Percentiles rank a stretch among this genome's conserved stretches.
phyloP scores from a whole-genome alignment of 2,888 invertebrate genomes.

The Ptilodon capucinus region DNA sequence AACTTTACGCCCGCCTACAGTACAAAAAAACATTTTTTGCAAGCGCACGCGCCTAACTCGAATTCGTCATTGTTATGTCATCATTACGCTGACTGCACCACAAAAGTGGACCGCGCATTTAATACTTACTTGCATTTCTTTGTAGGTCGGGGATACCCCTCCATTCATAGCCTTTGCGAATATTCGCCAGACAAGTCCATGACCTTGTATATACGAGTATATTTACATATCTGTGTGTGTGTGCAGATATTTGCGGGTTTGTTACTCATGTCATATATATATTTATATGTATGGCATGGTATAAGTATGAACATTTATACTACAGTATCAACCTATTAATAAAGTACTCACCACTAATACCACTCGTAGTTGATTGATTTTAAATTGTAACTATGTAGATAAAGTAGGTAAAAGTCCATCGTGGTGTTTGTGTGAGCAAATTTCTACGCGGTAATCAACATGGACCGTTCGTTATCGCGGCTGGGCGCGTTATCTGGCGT shows the following conservation, averaged over 20 bases:
- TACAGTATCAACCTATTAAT: too few species aligned
- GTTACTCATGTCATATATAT: background rate
- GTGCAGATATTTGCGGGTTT: constrained; percentile 15
- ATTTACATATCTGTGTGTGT: constrained; percentile 10
- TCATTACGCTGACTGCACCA: constrained; percentile 69
- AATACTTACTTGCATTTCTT: constrained; percentile 56
- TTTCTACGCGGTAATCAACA: constrained; percentile 50
- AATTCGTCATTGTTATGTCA: constrained; percentile 68
- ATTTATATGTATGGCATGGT: background rate
- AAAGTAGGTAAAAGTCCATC: constrained; percentile 34
- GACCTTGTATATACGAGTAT: constrained; percentile 38
- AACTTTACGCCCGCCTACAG: constrained; percentile 65
- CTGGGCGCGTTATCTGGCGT: constrained; percentile 59
- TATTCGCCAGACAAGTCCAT: constrained; percentile 50
- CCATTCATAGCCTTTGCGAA: constrained; percentile 61
- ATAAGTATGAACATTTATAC: too few species aligned
- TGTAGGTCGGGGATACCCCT: constrained; percentile 75
- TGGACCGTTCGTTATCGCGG: constrained; percentile 59
- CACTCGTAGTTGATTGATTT: constrained; percentile 3
- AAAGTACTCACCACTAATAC: background rate
- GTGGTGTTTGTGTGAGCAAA: constrained; percentile 49
- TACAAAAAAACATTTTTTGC: constrained; percentile 57
- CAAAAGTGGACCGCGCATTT: constrained; percentile 63
- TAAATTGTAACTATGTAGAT: constrained; percentile 21
- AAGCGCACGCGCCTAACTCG: constrained; percentile 60